Evolutionary conservation across 2,113 vertebrate species (phyloP).

Genomic region (Scartelaos histophorus): DNA sequence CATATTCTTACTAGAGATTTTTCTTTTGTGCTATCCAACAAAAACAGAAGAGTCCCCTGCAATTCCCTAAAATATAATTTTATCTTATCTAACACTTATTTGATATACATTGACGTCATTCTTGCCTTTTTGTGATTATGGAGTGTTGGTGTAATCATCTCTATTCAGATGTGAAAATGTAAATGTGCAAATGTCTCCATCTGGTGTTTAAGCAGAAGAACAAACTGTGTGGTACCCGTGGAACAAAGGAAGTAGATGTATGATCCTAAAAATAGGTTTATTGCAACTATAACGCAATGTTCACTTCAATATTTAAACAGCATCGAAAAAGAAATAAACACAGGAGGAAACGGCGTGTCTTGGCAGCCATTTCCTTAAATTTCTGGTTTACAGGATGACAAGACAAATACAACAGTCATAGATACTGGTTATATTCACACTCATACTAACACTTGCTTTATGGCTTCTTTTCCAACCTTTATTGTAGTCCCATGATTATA

Average conservation of each 20-base stretch:
- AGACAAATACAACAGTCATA: conserved; percentile 42
- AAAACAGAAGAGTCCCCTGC: too few species aligned
- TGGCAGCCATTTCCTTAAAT: conserved; percentile 46
- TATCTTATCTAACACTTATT: background rate
- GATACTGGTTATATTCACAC: conserved; percentile 50
- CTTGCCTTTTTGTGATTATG: background rate
- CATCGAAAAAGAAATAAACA: conserved; percentile 36
- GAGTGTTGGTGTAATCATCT: background rate
- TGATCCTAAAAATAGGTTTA: conserved; percentile 75
- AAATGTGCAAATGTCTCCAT: conserved; percentile 55
- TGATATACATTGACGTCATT: background rate
- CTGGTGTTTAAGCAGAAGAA: conserved; percentile 52
- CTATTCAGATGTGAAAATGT: background rate
- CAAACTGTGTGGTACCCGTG: background rate
- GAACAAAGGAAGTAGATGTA: background rate
- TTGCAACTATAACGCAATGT: conserved; percentile 67
- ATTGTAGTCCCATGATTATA: conserved; percentile 24
- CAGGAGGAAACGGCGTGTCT: conserved; percentile 19
- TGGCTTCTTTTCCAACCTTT: conserved; percentile 60
- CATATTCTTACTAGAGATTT: too few species aligned
- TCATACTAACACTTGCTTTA: conserved; percentile 49
- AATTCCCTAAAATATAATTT: background rate
- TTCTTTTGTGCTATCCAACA: background rate
- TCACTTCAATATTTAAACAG: conserved; percentile 45
- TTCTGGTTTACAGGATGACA: conserved; percentile 33